These are phyloP conservation scores for Elysia chlorotica DNA, from an alignment of 1,140 invertebrate genomes.

Conservation along the genomic window DNA sequence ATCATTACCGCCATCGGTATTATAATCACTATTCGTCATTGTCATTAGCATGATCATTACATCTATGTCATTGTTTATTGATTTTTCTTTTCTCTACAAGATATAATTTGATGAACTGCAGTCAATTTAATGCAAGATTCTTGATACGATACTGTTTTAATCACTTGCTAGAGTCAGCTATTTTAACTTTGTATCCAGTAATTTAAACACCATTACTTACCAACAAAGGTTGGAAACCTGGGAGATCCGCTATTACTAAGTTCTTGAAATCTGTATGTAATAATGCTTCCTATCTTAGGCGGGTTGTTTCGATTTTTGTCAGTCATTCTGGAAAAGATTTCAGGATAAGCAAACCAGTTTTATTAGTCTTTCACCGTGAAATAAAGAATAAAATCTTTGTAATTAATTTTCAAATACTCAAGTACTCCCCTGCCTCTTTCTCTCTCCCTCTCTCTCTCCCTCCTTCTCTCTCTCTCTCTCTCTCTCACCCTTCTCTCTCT, in stretches of 20 bases:
- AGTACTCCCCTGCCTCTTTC: no score
- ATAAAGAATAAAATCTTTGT: not conserved
- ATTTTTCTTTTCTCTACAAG: not conserved
- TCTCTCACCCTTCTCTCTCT: no score
- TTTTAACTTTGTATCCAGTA: no score
- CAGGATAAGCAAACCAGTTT: no score
- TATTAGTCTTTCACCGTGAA: no score
- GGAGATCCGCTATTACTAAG: constrained; percentile 50
- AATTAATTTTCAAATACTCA: no score
- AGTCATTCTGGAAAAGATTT: constrained; percentile 46
- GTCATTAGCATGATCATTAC: not conserved
- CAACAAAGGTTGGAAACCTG: constrained; percentile 51
- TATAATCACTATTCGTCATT: not conserved
- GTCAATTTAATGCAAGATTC: not conserved
- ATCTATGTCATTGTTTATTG: not conserved
- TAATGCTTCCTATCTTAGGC: constrained; percentile 55
- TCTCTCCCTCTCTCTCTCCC: no score
- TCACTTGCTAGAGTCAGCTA: not conserved
- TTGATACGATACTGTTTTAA: not conserved
- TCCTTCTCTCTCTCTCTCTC: no score
- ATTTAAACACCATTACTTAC: constrained; percentile 28
- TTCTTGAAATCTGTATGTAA: constrained; percentile 58
- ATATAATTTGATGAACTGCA: not conserved
- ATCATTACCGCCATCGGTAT: no score
- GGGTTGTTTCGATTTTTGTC: constrained; percentile 48